These are phyloP conservation scores for Porites rus DNA, from an alignment of 92 coral and sea anemone species.

Conservation along the genomic window DNA sequence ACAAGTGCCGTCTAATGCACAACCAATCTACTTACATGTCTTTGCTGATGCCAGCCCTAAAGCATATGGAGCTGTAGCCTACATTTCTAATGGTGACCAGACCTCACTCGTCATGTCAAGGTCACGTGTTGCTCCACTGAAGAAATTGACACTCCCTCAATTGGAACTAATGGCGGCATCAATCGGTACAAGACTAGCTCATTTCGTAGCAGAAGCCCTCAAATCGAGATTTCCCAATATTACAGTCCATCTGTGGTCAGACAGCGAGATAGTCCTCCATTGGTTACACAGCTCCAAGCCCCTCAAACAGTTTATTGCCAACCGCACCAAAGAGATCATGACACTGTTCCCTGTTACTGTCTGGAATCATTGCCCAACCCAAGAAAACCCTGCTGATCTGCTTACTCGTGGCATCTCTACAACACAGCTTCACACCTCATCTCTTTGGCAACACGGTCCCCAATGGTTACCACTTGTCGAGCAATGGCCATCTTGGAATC, in stretches of 20 bases:
- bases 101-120: slow-evolving; percentile 57
- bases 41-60: slow-evolving; percentile 66
- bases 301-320: too few species aligned
- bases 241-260: too few species aligned
- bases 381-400: slow-evolving; percentile 54
- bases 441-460: slow-evolving; percentile 39
- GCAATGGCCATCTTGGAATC: slow-evolving; percentile 1
- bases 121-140: slow-evolving; percentile 34
- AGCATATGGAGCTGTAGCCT: slow-evolving; percentile 75
- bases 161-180: too few species aligned
- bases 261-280: not conserved
- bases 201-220: too few species aligned
- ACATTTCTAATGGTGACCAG: slow-evolving; percentile 46
- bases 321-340: too few species aligned
- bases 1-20: not conserved
- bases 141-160: too few species aligned
- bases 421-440: slow-evolving; percentile 38
- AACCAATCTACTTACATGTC: slow-evolving; percentile 55
- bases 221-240: too few species aligned
- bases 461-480: not conserved
- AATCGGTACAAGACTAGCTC: too few species aligned
- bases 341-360: slow-evolving; percentile 1
- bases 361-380: slow-evolving; percentile 58
- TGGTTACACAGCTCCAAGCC: too few species aligned
- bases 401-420: slow-evolving; percentile 53